Evolutionary conservation across 2,888 invertebrate species (phyloP), one percentile per base, ranked within the genome.

Genomic region (Cybosia mesomella): DNA sequence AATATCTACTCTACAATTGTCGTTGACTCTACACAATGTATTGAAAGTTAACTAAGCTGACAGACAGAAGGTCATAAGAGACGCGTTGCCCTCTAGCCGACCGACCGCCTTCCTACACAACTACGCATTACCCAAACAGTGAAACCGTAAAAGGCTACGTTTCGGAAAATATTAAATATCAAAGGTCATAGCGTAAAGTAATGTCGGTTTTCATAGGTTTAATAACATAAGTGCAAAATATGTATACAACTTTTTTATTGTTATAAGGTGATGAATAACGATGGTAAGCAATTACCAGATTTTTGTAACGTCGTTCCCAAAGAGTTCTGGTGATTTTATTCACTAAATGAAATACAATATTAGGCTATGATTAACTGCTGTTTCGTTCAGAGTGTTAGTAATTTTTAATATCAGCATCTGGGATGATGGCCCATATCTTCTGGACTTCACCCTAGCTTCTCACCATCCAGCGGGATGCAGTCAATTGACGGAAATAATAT

Each of bases 71-170:
- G 81, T 80, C 76, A 80, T 70, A 73, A 60, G 72, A 77, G 81
- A 77, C 81, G 68, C 67, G 36, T 60, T 66, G 81, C 73, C 81
- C 81, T 81, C 80, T 67, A 80, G 60, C 61, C 67, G 82, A 73
- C 80, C 75, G 67, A 73, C 80, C 75, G 67, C 54, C 64, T 77
- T 70, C 65, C 76, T 72, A 71, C 72, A 71, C 69, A 77, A 80
- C 74, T 76, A 70, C 80, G 74, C 59, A 72, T 68, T 72, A 72
- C 70, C 70, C 72, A 66, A 72, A 75, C 49, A 72, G 58, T 63
- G 58, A 59, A 63, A 60, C 22, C 63, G 36, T 63, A 22, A 43
- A 21, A 67, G 39, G 39, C 39, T 58, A 66, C 60, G 36, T 53
- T 71, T 68, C 49, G 34, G 57, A 49, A 21, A 66, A 65, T 60